Conservation (phyloP, 2,888 invertebrate species). For the Caenorhabditis sp. region DNA sequence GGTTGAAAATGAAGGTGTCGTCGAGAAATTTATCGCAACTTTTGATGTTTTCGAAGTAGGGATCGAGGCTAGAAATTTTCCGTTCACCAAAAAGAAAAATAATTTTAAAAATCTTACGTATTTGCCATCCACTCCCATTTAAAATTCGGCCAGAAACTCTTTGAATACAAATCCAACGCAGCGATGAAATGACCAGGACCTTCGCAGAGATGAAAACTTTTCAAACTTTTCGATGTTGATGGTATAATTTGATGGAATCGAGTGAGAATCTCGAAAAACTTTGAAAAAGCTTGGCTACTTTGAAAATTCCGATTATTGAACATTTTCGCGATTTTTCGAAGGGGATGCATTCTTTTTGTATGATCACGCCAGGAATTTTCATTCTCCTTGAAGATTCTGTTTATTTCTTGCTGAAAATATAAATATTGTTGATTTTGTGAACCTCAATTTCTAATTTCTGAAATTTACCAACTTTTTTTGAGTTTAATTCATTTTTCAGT, state of each 20-base stretch:
- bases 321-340: not conserved
- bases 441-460: no score
- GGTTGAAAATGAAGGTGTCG: conserved; percentile 27
- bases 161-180: conserved; percentile 19
- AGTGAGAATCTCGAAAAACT: conserved; percentile 37
- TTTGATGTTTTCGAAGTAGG: conserved; percentile 26
- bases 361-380: not conserved
- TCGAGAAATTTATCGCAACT: conserved; percentile 36
- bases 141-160: conserved; percentile 3
- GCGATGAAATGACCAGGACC: conserved; percentile 46
- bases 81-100: no score
- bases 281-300: conserved; percentile 29
- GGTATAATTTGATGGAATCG: conserved; percentile 9
- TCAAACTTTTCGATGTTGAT: not conserved
- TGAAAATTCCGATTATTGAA: not conserved
- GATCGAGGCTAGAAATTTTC: conserved; percentile 34
- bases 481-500: not conserved
- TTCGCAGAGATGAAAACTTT: conserved; percentile 46
- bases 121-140: conserved; percentile 47
- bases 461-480: not conserved
- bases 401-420: no score
- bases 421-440: no score
- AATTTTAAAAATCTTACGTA: conserved; percentile 16
- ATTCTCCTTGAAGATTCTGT: not conserved
- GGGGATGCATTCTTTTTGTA: not conserved